Evolutionary conservation across 2,113 vertebrate genomes (phyloP).

Genomic region (Elephas maximus): DNA sequence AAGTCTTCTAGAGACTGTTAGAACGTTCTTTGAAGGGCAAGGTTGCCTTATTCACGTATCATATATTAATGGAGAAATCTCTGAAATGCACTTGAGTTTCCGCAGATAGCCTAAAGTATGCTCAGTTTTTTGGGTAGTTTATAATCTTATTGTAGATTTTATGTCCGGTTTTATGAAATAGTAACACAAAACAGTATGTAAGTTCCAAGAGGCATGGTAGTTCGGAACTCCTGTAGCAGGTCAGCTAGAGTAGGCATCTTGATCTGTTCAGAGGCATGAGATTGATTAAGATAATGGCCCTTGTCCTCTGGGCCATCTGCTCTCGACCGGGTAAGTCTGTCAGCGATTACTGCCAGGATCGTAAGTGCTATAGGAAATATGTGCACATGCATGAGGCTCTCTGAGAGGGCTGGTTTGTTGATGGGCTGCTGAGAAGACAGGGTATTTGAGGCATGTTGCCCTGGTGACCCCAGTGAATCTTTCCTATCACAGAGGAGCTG

Average conservation of each 20-base stretch:
- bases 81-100: constrained; percentile 25
- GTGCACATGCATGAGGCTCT: not conserved
- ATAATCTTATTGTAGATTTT: not conserved
- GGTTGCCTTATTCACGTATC: not conserved
- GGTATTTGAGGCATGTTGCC: not conserved
- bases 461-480: not conserved
- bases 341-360: not conserved
- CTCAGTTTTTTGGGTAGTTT: not conserved
- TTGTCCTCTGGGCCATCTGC: not conserved
- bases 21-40: not conserved
- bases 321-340: not conserved
- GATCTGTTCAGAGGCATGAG: not conserved
- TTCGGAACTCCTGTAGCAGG: not conserved
- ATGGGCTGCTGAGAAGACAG: not conserved
- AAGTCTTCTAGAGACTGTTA: not conserved
- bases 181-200: not conserved
- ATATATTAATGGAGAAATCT: not conserved
- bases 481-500: not conserved
- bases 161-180: not conserved
- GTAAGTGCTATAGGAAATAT: not conserved
- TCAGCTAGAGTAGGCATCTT: not conserved
- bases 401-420: not conserved
- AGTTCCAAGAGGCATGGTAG: not conserved
- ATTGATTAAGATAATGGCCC: not conserved
- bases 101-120: not conserved